Evolutionary conservation across 1,140 invertebrate species (phyloP).

Genomic region (Eufriesea mexicana): DNA sequence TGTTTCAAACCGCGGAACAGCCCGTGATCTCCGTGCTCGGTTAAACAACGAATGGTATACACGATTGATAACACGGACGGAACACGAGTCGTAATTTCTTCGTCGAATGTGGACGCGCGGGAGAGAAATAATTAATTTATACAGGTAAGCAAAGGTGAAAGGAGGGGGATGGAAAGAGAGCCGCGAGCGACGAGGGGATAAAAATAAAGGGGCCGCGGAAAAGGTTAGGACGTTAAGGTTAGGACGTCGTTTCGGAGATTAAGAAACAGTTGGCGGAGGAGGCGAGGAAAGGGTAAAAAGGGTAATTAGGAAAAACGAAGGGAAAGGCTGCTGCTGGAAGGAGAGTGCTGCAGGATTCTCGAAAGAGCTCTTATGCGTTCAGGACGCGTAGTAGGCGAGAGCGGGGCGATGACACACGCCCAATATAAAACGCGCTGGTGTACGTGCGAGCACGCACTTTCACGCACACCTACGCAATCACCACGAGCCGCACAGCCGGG

Average conservation of each 20-base stretch:
- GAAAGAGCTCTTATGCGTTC: conserved; percentile 65
- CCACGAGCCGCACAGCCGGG: background rate
- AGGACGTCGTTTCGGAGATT: background rate
- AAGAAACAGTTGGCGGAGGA: background rate
- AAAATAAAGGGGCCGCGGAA: background rate
- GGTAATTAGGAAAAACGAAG: conserved; percentile 32
- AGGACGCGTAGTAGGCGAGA: conserved; percentile 65
- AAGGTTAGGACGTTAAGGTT: background rate
- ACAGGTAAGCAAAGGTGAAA: too few species aligned
- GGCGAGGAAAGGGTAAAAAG: background rate
- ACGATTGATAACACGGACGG: background rate
- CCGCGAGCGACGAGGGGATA: background rate
- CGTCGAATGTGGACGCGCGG: background rate
- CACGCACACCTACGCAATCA: conserved; percentile 26
- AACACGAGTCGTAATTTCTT: background rate
- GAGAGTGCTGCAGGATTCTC: conserved; percentile 30
- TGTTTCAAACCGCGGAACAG: background rate
- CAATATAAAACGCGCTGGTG: conserved; percentile 67
- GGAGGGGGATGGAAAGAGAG: background rate
- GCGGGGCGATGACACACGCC: conserved; percentile 71
- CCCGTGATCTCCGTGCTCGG: background rate
- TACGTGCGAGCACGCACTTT: conserved; percentile 19
- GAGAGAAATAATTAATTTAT: background rate
- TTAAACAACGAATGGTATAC: background rate
- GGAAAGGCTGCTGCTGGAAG: conserved; percentile 8